Conservation (phyloP, 2,113 vertebrate genomes). For the Leptobrachium leishanense region DNA sequence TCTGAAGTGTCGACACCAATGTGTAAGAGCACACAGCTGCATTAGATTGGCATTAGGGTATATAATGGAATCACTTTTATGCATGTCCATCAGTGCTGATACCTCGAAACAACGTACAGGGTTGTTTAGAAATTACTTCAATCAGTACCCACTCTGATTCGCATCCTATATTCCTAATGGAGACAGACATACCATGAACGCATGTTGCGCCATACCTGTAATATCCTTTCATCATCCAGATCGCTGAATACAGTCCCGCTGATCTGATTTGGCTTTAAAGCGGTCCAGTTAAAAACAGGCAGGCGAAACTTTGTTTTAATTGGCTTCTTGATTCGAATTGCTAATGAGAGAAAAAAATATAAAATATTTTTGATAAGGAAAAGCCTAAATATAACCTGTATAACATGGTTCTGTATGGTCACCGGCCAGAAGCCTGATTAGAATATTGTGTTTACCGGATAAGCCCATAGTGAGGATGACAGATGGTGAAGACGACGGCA, state of each 20-base stretch:
- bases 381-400: background rate
- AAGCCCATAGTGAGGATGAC: slow-evolving; percentile 86
- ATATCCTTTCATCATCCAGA: slow-evolving; percentile 91
- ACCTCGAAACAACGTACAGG: too few relatives aligned
- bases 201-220: slow-evolving; percentile 75
- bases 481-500: slow-evolving; percentile 83
- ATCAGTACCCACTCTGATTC: too few relatives aligned
- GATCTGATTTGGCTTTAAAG: slow-evolving; percentile 96
- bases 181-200: too few relatives aligned
- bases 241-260: slow-evolving; percentile 96
- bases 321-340: slow-evolving; percentile 96
- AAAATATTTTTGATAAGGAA: too few relatives aligned
- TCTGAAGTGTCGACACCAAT: too few relatives aligned
- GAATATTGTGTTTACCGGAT: slow-evolving; percentile 72
- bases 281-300: slow-evolving; percentile 96
- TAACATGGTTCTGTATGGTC: background rate
- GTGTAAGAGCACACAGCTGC: too few relatives aligned
- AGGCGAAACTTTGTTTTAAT: slow-evolving; percentile 97
- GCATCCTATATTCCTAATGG: too few relatives aligned
- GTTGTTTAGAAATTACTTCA: too few relatives aligned
- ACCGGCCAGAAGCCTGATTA: background rate
- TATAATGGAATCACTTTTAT: too few relatives aligned
- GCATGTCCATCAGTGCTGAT: too few relatives aligned
- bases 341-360: slow-evolving; percentile 59
- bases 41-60: too few relatives aligned